Evolutionary conservation across 2,797 vertebrate genomes (phyloP).

Genomic region (Pangasius sanitwongsei): DNA sequence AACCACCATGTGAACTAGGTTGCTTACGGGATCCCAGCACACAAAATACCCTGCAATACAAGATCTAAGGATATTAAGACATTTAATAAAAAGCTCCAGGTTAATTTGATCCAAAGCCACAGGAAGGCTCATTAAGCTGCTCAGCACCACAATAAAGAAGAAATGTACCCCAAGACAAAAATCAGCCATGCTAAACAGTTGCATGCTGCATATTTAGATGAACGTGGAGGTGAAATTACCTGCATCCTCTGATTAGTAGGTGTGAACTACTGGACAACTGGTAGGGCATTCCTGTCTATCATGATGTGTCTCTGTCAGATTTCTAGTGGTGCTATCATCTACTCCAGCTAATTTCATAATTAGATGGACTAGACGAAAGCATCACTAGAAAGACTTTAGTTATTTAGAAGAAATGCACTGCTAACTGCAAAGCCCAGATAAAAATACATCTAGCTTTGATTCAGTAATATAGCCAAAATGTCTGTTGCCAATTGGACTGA

Average conservation of each 20-base stretch:
- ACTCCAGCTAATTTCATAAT: background rate
- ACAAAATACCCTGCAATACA: background rate
- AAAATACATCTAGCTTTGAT: constrained; percentile 22
- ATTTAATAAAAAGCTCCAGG: background rate
- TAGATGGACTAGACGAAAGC: background rate
- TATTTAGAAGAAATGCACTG: background rate
- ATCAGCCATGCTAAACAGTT: constrained; percentile 57
- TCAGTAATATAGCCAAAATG: constrained; percentile 9
- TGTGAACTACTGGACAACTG: background rate
- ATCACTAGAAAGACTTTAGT: background rate
- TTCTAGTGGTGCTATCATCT: too few relatives aligned
- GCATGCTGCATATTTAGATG: constrained; percentile 32
- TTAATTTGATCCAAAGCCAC: constrained; percentile 23
- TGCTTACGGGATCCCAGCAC: background rate
- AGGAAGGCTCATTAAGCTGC: background rate
- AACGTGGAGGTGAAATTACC: background rate
- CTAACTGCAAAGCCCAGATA: background rate
- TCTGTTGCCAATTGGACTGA: constrained; percentile 32
- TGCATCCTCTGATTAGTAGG: background rate
- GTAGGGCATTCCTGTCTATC: constrained; percentile 1
- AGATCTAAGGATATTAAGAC: background rate
- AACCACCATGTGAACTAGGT: background rate
- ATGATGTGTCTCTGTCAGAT: background rate
- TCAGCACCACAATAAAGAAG: background rate
- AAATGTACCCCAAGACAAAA: background rate